Evolutionary conservation across 53 echinoderm and acorn worm species (phyloP), one percentile per base, ranked within the genome.

Genomic region (Patiria pectinifera): DNA sequence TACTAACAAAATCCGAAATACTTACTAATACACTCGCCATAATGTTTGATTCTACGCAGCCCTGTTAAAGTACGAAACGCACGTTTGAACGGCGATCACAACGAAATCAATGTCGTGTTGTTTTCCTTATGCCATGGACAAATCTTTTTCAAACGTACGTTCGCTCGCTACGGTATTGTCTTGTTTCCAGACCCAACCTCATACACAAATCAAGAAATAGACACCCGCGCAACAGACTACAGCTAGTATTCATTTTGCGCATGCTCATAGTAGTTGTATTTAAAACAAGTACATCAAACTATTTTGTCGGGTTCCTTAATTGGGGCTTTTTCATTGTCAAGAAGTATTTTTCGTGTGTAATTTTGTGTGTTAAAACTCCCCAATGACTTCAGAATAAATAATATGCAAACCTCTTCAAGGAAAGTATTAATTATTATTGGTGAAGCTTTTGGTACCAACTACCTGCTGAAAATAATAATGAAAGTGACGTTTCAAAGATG

Each of bases 11-110:
- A 66, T 66, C 12, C 3, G 49, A 49, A 63, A 44, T 35, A 87
- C 87, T 87, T 26, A 87, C 87, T 12, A 87, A 48, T 74, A 87
- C 87, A 53, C 87, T 87, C 6, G 87, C 87, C 87, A 87, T 87
- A 23, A 66, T 66, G 0, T 2, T 14, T 66, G 66, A 6, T 6
- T 66, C 12, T 49, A 11, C 9, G 16, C 66, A 16, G 66, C 66
- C 66, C 66, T 66, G 66, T 18, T 66, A 2, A 15, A 15, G 66
- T 18, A 7, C 4, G 66, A 66, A 66, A 13, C 19, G 66, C 66
- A 66, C 66, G 10, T 66, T 15, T 0, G 19, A 66, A 66, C 19
- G 10, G 0, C 66, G 14, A 18, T 16, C 14, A 4, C 66, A 66
- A 14, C 15, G 66, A 66, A 66, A 66, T 66, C 66, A 14, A 66